Evolutionary conservation across 2,113 vertebrate genomes (phyloP), one percentile per base, ranked within the genome.

Genomic region (Lamprologus callipterus): DNA sequence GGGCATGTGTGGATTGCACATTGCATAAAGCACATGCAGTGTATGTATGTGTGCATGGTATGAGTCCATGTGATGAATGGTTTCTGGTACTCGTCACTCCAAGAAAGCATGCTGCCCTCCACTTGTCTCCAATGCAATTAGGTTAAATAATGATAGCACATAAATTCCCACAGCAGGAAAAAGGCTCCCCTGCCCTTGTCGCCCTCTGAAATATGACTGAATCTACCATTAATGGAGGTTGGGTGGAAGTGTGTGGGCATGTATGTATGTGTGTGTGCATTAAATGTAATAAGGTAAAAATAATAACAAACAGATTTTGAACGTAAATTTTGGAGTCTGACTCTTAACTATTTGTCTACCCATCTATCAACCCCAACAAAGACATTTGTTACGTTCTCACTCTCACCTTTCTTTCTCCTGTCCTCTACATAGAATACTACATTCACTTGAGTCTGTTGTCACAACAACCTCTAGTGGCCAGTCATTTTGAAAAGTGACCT

Each of bases 141-240:
- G 89, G 94, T 93, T 95, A 95, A 95, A 95, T 94, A 94, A 95
- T 95, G 93, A 93, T 88, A 17, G 26, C 87, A 92, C 91, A 94
- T 94, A 90, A 94, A 95, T 94, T 91, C 83, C 75, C 86, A 78
- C 55, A 86, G 92, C 84, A 88, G 85, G 86, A 68, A 87, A 87
- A 91, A 88, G 85, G 80, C 90, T 80, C 88, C 63, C 83, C 75
- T 93, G 94, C 88, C 91, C 89, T 94, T 94, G 93, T 86, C 84
- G 19, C 85, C 68, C 70, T 53, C 89, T 92, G 90, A 94, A 92
- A 92, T 93, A 93, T 90, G 83, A 85, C 79, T 21, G 81, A 86
- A 90, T 89, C 70, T 68, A 84, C 53, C 13, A 4, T 88, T 73
- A 90, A 88, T 73, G 83, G 84, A 87, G 89, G 89, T 75, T 90